These are phyloP conservation scores for Spheniscus mendiculus DNA, from an alignment of 2,113 vertebrate genomes.

Conservation along the genomic window DNA sequence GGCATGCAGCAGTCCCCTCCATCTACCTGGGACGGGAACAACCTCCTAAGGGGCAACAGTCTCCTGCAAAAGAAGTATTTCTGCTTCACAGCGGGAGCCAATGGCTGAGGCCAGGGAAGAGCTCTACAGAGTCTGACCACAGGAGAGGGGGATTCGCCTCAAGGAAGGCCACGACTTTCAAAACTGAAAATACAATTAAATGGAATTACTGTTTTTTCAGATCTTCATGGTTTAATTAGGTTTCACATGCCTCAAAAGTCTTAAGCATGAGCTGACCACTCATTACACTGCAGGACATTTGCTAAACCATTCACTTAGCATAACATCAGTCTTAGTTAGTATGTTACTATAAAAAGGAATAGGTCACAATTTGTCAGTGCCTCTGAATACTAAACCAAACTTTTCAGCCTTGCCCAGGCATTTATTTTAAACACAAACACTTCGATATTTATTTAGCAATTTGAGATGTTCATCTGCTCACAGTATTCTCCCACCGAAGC, in stretches of 20 bases:
- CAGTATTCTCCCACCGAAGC: not conserved
- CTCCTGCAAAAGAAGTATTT: not conserved
- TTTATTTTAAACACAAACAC: constrained; percentile 38
- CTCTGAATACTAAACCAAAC: constrained; percentile 5
- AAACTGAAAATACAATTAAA: not conserved
- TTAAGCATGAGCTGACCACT: not conserved
- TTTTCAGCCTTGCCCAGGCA: not conserved
- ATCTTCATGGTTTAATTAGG: not conserved
- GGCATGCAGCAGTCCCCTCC: not conserved
- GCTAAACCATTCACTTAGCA: not conserved
- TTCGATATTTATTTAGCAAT: constrained; percentile 39
- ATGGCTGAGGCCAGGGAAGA: not conserved
- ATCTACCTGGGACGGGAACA: not conserved
- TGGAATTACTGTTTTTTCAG: constrained; percentile 5
- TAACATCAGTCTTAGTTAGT: not conserved
- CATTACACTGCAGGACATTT: not conserved
- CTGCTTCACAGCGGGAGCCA: not conserved
- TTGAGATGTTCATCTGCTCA: constrained; percentile 16
- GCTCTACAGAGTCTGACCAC: not conserved
- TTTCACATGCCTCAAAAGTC: not conserved
- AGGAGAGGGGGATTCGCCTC: not conserved
- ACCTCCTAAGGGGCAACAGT: not conserved
- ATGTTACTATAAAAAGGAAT: not conserved
- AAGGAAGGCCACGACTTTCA: not conserved
- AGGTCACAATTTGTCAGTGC: not conserved